These are phyloP conservation scores for Sialis fuliginosa DNA, from an alignment of 2,888 invertebrate genomes.

Conservation along the genomic window DNA sequence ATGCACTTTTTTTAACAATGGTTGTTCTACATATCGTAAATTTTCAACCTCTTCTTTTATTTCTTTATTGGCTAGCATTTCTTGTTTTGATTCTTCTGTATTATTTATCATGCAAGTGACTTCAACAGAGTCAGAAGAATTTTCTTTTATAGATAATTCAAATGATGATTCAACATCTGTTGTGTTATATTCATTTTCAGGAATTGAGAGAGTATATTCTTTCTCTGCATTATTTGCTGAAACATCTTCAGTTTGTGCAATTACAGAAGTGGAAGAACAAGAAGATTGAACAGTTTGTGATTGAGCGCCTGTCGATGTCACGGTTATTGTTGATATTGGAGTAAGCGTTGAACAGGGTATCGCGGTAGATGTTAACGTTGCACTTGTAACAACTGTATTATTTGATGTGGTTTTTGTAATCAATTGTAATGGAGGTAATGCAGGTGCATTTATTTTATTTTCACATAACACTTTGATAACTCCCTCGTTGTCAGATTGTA, in stretches of 20 bases:
- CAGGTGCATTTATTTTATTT: conserved; percentile 14
- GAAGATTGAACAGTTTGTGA: conserved; percentile 16
- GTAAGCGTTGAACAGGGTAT: background rate
- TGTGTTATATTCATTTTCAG: conserved; percentile 25
- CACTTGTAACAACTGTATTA: conserved; percentile 3
- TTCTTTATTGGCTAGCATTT: background rate
- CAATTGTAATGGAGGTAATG: conserved; percentile 30
- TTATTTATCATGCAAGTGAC: conserved; percentile 25
- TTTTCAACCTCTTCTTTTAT: background rate
- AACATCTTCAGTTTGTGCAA: conserved; percentile 22
- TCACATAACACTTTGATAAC: conserved; percentile 42
- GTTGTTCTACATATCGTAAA: background rate
- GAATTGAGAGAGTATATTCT: conserved; percentile 32
- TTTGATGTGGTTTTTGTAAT: conserved; percentile 13
- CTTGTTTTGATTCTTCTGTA: conserved; percentile 26
- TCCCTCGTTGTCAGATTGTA: conserved; percentile 39
- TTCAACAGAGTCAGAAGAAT: conserved; percentile 11
- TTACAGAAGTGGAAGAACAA: conserved; percentile 9
- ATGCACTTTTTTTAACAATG: conserved; percentile 4
- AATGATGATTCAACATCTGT: conserved; percentile 16
- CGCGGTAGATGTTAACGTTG: too few relatives aligned
- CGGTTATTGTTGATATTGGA: background rate
- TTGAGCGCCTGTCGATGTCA: conserved; percentile 12
- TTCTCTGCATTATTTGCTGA: conserved; percentile 29
- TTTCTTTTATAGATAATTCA: conserved; percentile 22